A percentile compares a stretch with the other conserved stretches of the same genome.
phyloP scores from a whole-genome alignment of 2,797 vertebrate species.

The Tarsius wallacei region DNA sequence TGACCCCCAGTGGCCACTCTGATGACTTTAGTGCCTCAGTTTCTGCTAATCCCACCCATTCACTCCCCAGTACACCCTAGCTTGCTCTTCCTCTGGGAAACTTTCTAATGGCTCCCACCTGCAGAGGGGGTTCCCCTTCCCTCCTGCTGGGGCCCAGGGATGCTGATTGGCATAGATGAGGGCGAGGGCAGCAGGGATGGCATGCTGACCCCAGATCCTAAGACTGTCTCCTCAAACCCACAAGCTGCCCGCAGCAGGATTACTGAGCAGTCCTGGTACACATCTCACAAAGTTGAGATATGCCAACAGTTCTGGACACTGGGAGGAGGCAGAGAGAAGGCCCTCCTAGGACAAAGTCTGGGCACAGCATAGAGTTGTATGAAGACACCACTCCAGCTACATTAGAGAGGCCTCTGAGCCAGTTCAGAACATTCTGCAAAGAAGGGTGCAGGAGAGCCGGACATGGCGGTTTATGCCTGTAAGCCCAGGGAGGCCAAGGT shows the following conservation, averaged over 20 bases:
- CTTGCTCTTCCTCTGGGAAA: rapidly evolving
- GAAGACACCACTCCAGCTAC: too few species aligned
- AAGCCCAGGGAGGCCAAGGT: too few species aligned
- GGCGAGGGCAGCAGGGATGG: too few species aligned
- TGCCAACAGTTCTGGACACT: rapidly evolving
- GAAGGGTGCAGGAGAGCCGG: too few species aligned
- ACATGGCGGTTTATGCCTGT: too few species aligned
- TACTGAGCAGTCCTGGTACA: not conserved
- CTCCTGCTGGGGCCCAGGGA: not conserved
- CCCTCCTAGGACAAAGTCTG: rapidly evolving
- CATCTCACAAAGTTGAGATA: not conserved
- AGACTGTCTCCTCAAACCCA: not conserved
- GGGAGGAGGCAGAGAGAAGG: not conserved
- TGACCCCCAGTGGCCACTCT: not conserved
- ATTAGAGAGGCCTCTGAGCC: too few species aligned
- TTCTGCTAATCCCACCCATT: too few species aligned
- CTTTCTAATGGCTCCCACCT: not conserved
- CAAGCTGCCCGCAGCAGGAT: rapidly evolving
- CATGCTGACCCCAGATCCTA: not conserved
- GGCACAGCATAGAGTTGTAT: rapidly evolving
- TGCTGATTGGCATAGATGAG: not conserved
- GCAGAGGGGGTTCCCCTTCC: not conserved
- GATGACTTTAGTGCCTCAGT: not conserved
- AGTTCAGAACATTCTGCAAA: not conserved
- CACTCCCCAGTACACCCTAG: not conserved